phyloP scores from a whole-genome alignment of 2,888 invertebrate species.

The Agrochola litura region DNA sequence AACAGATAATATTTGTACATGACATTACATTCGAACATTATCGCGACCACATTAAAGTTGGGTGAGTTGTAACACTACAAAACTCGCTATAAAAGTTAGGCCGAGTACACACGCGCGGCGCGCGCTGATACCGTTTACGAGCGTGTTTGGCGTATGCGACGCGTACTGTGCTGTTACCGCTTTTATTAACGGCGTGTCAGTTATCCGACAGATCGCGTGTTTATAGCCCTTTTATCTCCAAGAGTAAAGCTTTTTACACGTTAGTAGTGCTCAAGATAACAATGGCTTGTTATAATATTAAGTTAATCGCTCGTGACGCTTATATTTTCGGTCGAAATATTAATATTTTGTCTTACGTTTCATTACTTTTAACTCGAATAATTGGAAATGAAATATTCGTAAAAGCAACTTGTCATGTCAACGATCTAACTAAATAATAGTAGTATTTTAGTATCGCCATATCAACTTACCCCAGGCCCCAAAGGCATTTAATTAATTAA shows the following conservation, averaged over 20 bases:
- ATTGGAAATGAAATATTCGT: constrained; percentile 11
- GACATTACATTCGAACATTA: constrained; percentile 54
- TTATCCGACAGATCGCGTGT: constrained; percentile 64
- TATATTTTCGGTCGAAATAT: neutral
- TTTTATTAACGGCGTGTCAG: constrained; percentile 62
- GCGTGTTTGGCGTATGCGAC: constrained; percentile 32
- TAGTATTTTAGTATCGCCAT: neutral
- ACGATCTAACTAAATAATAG: neutral
- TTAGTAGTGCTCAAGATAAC: constrained; percentile 57
- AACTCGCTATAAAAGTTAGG: constrained; percentile 64
- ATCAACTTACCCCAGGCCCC: constrained; percentile 1
- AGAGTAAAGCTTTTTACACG: constrained; percentile 64
- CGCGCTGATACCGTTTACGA: constrained; percentile 64
- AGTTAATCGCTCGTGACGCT: constrained; percentile 35
- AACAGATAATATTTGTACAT: constrained; percentile 29
- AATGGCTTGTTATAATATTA: constrained; percentile 46
- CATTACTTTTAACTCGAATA: neutral
- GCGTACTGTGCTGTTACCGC: constrained; percentile 38
- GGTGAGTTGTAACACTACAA: constrained; percentile 56
- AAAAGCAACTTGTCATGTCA: neutral
- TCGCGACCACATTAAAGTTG: constrained; percentile 58
- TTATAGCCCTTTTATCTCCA: constrained; percentile 65
- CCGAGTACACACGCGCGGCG: constrained; percentile 38
- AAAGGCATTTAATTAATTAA: constrained; percentile 15
- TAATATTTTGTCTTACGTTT: neutral